Evolutionary conservation across 2,113 vertebrate genomes (phyloP), one percentile per base, ranked within the genome.

Genomic region (Benitochromis conjunctus): DNA sequence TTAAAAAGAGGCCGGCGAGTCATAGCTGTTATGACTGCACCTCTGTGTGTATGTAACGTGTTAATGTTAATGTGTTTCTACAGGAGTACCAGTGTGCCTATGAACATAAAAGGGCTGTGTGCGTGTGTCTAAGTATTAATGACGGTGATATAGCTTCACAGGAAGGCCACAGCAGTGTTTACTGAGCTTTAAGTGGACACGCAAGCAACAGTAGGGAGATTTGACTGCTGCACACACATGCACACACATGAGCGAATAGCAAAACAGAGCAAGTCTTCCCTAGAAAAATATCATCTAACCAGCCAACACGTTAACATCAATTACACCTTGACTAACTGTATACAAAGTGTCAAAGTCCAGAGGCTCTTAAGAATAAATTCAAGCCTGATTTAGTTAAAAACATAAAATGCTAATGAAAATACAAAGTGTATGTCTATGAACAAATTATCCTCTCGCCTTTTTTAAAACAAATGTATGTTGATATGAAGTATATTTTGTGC

Each of bases 1-100:
- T 55, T 83, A 71, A 43, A 83, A 80, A 87, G 79, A 90, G 55
- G 79, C 60, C 51, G 62, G n/a, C 34, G 78, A 86, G 85, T 84
- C 84, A 10, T n/a, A 36, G 55, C 77, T 82, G 82, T 86, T 51
- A 55, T 78, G 80, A 56, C 79, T 82, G 81, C 53, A 11, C 26
- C 16, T 34, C n/a, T 84, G 13, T 84, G 11, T 81, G 54, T 78
- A 38, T 69, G 6, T 80, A 62, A n/a, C 60, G 66, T 60, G 34
- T 64, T 64, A 60, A 19, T 56, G 43, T 46, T 48, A 14, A 46
- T 55, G 56, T 69, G 78, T 87, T 58, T 34, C 31, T 57, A 21
- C 21, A 11, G 7, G 9, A 58, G 57, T 36, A 38, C 16, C 8
- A 58, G 43, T 43, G 78, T 83, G 53, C 3, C 41, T 26, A 34